Evolutionary conservation across 2,888 invertebrate genomes (phyloP).

Genomic region (Hypercompe scribonia): DNA sequence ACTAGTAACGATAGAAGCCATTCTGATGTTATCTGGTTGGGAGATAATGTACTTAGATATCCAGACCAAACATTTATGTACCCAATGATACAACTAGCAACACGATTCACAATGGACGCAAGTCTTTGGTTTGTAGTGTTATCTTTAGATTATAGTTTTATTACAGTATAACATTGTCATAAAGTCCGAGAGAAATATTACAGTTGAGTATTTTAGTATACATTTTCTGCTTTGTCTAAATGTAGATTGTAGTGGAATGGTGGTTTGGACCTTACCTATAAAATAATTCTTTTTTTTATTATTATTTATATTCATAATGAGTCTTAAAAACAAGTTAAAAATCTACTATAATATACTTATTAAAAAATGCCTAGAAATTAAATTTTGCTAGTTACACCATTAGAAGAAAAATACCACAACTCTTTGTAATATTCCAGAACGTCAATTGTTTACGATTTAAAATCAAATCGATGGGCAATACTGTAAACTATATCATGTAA

Average conservation of each 20-base stretch:
- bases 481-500: neutral
- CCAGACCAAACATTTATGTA: slow-evolving; percentile 2
- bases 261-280: slow-evolving; percentile 37
- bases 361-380: slow-evolving; percentile 39
- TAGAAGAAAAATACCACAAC: slow-evolving; percentile 30
- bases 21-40: slow-evolving; percentile 5
- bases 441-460: slow-evolving; percentile 5
- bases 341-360: slow-evolving; percentile 30
- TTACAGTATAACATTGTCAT: neutral
- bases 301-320: slow-evolving; percentile 42
- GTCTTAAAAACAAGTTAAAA: slow-evolving; percentile 48
- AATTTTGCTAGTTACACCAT: slow-evolving; percentile 56
- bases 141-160: slow-evolving; percentile 8
- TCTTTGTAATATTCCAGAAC: slow-evolving; percentile 5
- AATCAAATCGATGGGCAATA: slow-evolving; percentile 8
- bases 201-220: slow-evolving; percentile 31
- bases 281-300: slow-evolving; percentile 37
- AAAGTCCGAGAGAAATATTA: neutral
- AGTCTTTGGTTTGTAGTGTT: slow-evolving; percentile 50
- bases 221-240: slow-evolving; percentile 19
- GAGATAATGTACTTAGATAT: neutral
- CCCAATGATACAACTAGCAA: slow-evolving; percentile 42
- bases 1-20: slow-evolving; percentile 17
- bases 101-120: slow-evolving; percentile 34
- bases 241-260: slow-evolving; percentile 46